Evolutionary conservation across 2,888 invertebrate species (phyloP), one percentile per base, ranked within the genome.

Genomic region (Germaria angustata): DNA sequence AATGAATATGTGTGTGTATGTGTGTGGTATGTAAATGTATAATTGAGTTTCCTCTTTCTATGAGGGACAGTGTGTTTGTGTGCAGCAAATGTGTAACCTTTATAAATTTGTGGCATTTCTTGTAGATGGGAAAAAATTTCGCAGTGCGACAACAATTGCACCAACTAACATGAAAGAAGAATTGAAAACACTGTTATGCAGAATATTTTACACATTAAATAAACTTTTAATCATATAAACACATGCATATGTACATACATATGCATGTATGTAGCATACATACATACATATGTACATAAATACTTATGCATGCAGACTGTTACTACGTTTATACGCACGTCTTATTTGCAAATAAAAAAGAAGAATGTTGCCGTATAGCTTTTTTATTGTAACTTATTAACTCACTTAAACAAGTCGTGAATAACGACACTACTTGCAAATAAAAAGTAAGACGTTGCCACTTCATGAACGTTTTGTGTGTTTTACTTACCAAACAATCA

Each of bases 101-200:
- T 66, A 51, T 24, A 51, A 51, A 59, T 51, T 76, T 73, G 41
- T 80, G 66, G 66, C 79, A 59, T 66, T 72, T 79, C 41, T 57
- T 41, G 49, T 66, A 66, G 41, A 69, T 61, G 44, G 72, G 57
- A 72, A 69, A 79, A 66, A 73, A 63, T 80, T 71, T 81, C 81
- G 81, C 81, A 81, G 57, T 81, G 81, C 81, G 81, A 77, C 81
- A 71, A 41, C 81, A 65, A 51, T 55, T 80, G 80, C 73, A 76
- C 68, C 73, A 80, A 57, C 71, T 13, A 57, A 61, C 51, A 73
- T 20, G 51, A 73, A 80, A 59, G 49, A 73, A 73, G 63, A 59
- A 66, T 22, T 59, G 22, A 34, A 80, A 80, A 72, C 34, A 20
- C 17, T 63, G 61, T 44, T 41, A 68, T 77, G 77, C 69, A 69